Evolutionary conservation across 2,888 invertebrate species (phyloP).

Genomic region (Cyaniris semiargus): DNA sequence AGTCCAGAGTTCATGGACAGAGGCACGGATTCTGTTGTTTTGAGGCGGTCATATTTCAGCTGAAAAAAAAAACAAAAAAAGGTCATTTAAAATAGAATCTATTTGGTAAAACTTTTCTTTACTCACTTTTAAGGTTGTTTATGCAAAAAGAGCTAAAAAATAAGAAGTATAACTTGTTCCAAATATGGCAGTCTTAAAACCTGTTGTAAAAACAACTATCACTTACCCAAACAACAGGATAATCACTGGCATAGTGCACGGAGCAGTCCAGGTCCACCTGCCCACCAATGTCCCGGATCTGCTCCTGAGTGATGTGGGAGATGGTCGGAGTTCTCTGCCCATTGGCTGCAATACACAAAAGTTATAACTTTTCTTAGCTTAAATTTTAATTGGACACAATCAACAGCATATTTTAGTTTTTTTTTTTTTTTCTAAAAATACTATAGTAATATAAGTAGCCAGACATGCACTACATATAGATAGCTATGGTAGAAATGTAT

Average conservation of each 20-base stretch:
- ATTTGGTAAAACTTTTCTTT: no score
- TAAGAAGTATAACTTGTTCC: no score
- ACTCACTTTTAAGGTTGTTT: no score
- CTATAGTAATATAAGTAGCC: no score
- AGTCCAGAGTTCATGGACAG: slow-evolving; percentile 91
- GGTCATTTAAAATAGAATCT: no score
- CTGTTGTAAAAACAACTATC: background rate
- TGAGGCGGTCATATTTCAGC: slow-evolving; percentile 68
- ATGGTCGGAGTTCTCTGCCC: slow-evolving; percentile 92
- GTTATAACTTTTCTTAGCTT: background rate
- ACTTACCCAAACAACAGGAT: slow-evolving; percentile 89
- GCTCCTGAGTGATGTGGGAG: slow-evolving; percentile 94
- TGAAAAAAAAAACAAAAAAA: slow-evolving; percentile 42
- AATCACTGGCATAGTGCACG: slow-evolving; percentile 93
- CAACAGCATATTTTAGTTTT: no score
- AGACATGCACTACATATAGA: no score
- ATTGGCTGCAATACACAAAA: slow-evolving; percentile 60
- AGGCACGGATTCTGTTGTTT: slow-evolving; percentile 85
- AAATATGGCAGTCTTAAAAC: no score
- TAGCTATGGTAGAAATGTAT: no score
- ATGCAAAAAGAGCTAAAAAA: background rate
- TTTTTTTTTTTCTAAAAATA: no score
- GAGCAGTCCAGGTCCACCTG: slow-evolving; percentile 93
- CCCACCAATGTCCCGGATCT: slow-evolving; percentile 94
- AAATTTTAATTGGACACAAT: background rate